Percentiles rank a stretch among this genome's conserved stretches.
Evolutionary conservation across 2,113 vertebrate genomes (phyloP).

Genomic region (Aspiorhynchus laticeps): DNA sequence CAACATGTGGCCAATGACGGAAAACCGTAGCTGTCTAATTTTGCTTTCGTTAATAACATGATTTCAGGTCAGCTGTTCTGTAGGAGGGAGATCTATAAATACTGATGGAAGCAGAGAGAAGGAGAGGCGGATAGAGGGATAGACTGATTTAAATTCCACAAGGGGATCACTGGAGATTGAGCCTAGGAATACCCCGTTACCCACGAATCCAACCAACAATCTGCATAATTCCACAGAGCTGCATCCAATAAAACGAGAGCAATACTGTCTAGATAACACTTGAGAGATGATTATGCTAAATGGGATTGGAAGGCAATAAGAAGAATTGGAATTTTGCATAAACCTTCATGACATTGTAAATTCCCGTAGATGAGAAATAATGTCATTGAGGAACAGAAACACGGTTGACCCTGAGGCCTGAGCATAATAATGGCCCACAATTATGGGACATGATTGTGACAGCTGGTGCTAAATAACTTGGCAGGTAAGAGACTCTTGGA

Average conservation of each 20-base stretch:
- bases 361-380: constrained; percentile 13
- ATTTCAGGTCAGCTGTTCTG: constrained; percentile 50
- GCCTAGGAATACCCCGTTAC: neutral
- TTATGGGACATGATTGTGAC: neutral
- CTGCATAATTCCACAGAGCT: constrained; percentile 8
- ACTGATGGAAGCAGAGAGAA: constrained; percentile 23
- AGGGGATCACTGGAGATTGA: neutral
- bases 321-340: neutral
- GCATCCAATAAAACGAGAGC: neutral
- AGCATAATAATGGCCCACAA: neutral
- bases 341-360: neutral
- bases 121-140: constrained; percentile 18
- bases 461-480: constrained; percentile 34
- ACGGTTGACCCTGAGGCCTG: constrained; percentile 4
- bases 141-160: constrained; percentile 20
- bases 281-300: neutral
- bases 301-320: neutral
- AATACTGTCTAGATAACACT: constrained; percentile 6
- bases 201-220: neutral
- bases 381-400: constrained; percentile 7
- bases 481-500: constrained; percentile 31
- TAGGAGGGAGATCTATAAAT: constrained; percentile 45
- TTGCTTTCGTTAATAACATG: constrained; percentile 29
- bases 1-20: neutral
- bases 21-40: neutral